Conservation (phyloP, 2,888 invertebrate species). For the Pterostichus niger region DNA sequence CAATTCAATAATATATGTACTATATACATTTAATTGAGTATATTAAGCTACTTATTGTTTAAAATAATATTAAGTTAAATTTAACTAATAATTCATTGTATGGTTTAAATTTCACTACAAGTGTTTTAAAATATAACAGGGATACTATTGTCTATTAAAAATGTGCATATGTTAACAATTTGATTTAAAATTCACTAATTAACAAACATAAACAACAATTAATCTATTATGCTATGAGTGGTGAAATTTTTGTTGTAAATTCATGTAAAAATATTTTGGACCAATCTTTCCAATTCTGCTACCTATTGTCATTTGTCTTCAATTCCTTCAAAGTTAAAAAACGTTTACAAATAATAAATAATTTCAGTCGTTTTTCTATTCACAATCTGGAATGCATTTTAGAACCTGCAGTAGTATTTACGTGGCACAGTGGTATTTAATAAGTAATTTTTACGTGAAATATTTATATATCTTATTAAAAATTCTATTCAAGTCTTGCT, state of each 20-base stretch:
- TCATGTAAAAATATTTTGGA: conserved; percentile 42
- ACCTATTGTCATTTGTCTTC: conserved; percentile 27
- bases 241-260: conserved; percentile 21
- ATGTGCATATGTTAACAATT: conserved; percentile 42
- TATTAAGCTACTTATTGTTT: conserved; percentile 27
- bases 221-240: not conserved
- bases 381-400: conserved; percentile 16
- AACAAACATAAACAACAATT: not conserved
- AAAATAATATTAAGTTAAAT: conserved; percentile 20
- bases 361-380: conserved; percentile 30
- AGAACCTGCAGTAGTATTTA: too few relatives aligned
- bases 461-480: conserved; percentile 12
- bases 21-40: conserved; percentile 49
- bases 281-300: not conserved
- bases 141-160: conserved; percentile 16
- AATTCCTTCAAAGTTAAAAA: conserved; percentile 29
- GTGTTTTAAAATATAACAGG: not conserved
- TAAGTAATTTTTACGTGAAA: not conserved
- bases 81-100: conserved; percentile 1
- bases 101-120: not conserved
- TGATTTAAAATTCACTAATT: not conserved
- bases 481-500: conserved; percentile 1
- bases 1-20: conserved; percentile 37
- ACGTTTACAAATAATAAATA: not conserved
- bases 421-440: conserved; percentile 41